phyloP scores from a whole-genome alignment of 2,113 vertebrate species.

The Oreocharis arfaki region DNA sequence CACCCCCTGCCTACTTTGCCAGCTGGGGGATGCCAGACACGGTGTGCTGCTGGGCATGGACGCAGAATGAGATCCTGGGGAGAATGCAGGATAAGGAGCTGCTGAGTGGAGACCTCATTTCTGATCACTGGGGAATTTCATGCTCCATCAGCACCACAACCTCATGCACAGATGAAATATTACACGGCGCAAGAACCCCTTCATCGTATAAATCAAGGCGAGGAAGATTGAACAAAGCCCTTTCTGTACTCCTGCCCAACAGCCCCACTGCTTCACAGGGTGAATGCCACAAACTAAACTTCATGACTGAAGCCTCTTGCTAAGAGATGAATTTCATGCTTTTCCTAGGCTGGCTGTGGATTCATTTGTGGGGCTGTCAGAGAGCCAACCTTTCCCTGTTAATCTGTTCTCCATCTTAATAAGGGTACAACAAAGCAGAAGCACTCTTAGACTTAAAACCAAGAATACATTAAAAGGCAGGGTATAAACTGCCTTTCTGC shows the following conservation, averaged over 20 bases:
- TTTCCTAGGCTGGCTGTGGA: not conserved
- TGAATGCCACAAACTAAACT: slow-evolving; percentile 19
- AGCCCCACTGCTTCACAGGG: not conserved
- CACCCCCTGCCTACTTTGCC: not conserved
- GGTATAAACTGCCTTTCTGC: slow-evolving; percentile 13
- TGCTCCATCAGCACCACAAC: not conserved
- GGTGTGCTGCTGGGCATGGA: not conserved
- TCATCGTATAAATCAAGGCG: not conserved
- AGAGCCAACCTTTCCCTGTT: not conserved
- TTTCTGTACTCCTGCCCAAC: slow-evolving; percentile 14
- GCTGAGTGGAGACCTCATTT: not conserved
- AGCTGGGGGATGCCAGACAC: not conserved
- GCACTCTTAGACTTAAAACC: not conserved
- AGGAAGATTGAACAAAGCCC: slow-evolving; percentile 36
- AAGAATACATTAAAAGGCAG: slow-evolving; percentile 1
- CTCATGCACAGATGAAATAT: slow-evolving; percentile 4
- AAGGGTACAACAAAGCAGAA: not conserved
- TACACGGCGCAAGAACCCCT: not conserved
- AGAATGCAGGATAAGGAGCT: not conserved
- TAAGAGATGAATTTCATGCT: slow-evolving; percentile 34
- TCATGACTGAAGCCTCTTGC: slow-evolving; percentile 9
- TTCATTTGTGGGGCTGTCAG: not conserved
- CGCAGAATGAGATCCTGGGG: not conserved
- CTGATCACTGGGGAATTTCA: slow-evolving; percentile 18
- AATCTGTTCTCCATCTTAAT: not conserved